Base-by-base conservation (phyloP, 2,113 vertebrate species). In the Monopterus albus region DNA sequence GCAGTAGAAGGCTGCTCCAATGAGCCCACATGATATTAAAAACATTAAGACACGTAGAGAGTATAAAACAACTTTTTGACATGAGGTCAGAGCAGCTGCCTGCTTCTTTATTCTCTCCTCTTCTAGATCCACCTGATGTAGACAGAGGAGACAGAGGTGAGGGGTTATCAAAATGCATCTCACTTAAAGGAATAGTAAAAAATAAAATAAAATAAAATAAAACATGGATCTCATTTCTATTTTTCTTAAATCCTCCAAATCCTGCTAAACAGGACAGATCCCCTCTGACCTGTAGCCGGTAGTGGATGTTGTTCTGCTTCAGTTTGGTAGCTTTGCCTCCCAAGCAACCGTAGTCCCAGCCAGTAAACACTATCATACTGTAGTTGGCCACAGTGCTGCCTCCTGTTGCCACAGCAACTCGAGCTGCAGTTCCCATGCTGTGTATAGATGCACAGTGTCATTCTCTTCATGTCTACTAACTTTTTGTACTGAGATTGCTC, bases 291-390 rank as follows among this genome's bases (percentile, higher is more conserved):
- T 95, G 92, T 29, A 97, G 49, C 59, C 83, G 91, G 6, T 93
- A 95, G 9, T 77, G 89, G 75, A 97, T 86, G 75, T 85, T 93
- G 43, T 90, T 94, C 66, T 95, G 94, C 74, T 95, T 95, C 45
- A 95, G 89, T 43, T 65, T 88, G 53, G 92, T 92, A 8, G 92
- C 86, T 11, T 17, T 76, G 1, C 87, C 62, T 50, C 93, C 94
- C 8, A 88, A 83, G 36, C 95, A 93, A 53, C 94, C 90, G 7
- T 94, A 95, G 85, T 96, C 92, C 96, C 96, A 97, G 42, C 94
- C 91, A 0, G 92, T 92, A 78, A 97, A 96, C 39, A 95, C 84
- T 1, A 92, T 90, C 78, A 85, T 83, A 77, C 94, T 96, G 92
- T 96, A 97, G 79, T 86, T 91, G 61, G 88, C 93, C 36, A 92